Percentiles rank a stretch among this genome's conserved stretches.
phyloP scores from a whole-genome alignment of 2,888 invertebrate genomes.

The Hirtodrosophila trivittata region DNA sequence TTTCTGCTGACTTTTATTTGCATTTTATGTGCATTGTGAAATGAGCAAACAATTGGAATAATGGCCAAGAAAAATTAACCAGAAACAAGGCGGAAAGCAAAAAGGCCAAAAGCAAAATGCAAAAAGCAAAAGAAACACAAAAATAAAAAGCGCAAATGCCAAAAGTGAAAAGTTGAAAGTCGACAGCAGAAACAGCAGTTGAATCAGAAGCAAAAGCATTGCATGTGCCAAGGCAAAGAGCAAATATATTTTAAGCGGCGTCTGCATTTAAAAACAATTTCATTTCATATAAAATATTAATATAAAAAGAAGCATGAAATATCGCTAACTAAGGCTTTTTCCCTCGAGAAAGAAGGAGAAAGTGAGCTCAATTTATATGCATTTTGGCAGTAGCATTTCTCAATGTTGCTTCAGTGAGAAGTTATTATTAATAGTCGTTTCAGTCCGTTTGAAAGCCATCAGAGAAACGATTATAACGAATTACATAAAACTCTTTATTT shows the following conservation, averaged over 20 bases:
- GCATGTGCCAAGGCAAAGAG: slow-evolving; percentile 29
- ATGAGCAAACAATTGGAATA: slow-evolving; percentile 73
- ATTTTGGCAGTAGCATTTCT: slow-evolving; percentile 6
- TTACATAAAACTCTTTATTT: too few relatives aligned
- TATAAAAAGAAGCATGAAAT: slow-evolving; percentile 38
- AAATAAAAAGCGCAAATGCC: too few relatives aligned
- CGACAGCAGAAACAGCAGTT: slow-evolving; percentile 3
- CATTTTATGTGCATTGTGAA: slow-evolving; percentile 65
- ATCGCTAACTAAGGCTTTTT: slow-evolving; percentile 12
- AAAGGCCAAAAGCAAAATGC: slow-evolving; percentile 11
- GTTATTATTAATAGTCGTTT: background rate
- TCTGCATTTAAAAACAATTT: slow-evolving; percentile 24
- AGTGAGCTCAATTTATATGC: too few relatives aligned
- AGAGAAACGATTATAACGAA: too few relatives aligned
- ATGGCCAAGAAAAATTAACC: slow-evolving; percentile 35
- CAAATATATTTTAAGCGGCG: slow-evolving; percentile 20
- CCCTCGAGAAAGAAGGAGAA: background rate
- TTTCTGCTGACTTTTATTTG: slow-evolving; percentile 63
- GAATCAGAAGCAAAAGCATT: slow-evolving; percentile 10
- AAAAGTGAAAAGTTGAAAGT: slow-evolving; percentile 26
- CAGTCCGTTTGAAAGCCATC: too few relatives aligned
- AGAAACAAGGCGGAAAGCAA: slow-evolving; percentile 13
- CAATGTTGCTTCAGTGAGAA: background rate
- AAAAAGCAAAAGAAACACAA: slow-evolving; percentile 1
- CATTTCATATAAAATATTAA: slow-evolving; percentile 21